These are phyloP conservation scores for Drosophila neutralis DNA, from an alignment of 2,888 invertebrate species.

Conservation along the genomic window DNA sequence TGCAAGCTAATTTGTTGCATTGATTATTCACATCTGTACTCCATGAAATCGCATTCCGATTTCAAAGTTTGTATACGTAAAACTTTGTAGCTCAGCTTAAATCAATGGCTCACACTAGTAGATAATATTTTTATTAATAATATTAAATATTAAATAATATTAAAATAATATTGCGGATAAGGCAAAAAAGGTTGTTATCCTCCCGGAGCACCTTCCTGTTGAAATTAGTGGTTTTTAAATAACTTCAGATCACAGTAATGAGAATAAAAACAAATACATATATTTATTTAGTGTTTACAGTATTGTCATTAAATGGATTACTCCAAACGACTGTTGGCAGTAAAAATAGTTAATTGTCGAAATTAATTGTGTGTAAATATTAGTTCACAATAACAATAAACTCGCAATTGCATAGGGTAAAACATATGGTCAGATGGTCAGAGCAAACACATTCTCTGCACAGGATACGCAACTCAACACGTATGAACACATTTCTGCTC, in stretches of 20 bases:
- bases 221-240: background rate
- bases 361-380: slow-evolving; percentile 69
- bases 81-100: too few species aligned
- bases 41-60: background rate
- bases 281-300: slow-evolving; percentile 25
- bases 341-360: slow-evolving; percentile 58
- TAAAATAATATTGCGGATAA: background rate
- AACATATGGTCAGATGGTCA: slow-evolving; percentile 58
- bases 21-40: slow-evolving; percentile 15
- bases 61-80: background rate
- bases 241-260: background rate
- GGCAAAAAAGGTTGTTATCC: background rate
- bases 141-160: too few species aligned
- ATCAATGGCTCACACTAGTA: background rate
- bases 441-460: slow-evolving; percentile 24
- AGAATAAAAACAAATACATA: background rate
- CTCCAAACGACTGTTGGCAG: slow-evolving; percentile 23
- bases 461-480: slow-evolving; percentile 54
- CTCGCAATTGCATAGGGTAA: slow-evolving; percentile 34
- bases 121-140: background rate
- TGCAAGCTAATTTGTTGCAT: slow-evolving; percentile 42
- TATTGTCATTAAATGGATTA: slow-evolving; percentile 23
- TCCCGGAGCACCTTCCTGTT: background rate
- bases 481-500: slow-evolving; percentile 40
- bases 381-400: slow-evolving; percentile 45